phyloP scores from a whole-genome alignment of 2,113 vertebrate genomes.

The Grantiella picta region DNA sequence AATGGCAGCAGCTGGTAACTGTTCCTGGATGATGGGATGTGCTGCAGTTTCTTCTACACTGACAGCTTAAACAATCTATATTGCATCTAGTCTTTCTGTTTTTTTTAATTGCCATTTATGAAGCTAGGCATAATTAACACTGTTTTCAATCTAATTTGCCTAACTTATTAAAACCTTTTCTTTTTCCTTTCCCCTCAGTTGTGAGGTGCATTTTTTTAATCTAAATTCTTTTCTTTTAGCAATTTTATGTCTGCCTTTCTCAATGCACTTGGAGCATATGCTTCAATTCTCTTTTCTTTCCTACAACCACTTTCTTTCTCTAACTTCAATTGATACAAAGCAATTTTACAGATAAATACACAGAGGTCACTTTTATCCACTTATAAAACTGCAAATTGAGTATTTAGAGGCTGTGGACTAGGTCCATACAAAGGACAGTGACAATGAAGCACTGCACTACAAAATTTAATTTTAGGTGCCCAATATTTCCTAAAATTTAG shows the following conservation, averaged over 20 bases:
- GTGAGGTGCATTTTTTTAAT: background rate
- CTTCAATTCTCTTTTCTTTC: background rate
- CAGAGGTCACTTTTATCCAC: background rate
- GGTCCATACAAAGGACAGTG: background rate
- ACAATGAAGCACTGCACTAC: background rate
- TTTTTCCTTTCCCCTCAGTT: background rate
- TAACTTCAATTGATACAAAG: background rate
- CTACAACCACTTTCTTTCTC: background rate
- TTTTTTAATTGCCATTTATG: slow-evolving; percentile 24
- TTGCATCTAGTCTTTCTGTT: background rate
- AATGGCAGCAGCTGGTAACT: slow-evolving; percentile 21
- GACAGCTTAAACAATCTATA: background rate
- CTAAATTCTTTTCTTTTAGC: background rate
- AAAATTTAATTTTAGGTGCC: background rate
- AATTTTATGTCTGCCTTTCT: background rate
- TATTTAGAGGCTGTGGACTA: background rate
- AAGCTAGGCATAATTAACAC: slow-evolving; percentile 7
- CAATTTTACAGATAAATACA: background rate
- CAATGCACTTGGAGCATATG: background rate
- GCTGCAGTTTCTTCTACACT: background rate
- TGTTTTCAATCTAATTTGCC: background rate
- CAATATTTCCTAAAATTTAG: background rate
- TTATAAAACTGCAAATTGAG: background rate
- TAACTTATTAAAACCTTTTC: slow-evolving; percentile 5
- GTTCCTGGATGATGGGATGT: background rate